Evolutionary conservation across 2,797 vertebrate species (phyloP).

Genomic region (Manis crassicaudata): DNA sequence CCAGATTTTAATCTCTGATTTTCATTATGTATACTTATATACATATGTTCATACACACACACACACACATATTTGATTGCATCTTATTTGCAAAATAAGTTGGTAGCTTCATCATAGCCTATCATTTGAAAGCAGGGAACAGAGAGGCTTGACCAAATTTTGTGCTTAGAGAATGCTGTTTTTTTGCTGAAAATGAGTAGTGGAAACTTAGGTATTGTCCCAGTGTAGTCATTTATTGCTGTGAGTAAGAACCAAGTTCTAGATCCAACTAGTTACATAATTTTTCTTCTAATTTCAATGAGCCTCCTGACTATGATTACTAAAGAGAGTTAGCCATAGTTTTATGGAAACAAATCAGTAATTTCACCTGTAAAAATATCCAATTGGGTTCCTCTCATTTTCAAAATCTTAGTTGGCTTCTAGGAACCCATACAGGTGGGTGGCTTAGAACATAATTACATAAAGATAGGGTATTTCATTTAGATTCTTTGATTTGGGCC

Average conservation of each 20-base stretch:
- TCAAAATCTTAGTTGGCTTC: neutral
- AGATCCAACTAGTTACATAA: neutral
- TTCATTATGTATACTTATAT: neutral
- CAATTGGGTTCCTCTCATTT: neutral
- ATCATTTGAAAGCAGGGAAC: neutral
- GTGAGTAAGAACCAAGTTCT: neutral
- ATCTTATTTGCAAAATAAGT: neutral
- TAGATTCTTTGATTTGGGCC: neutral
- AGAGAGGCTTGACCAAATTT: neutral
- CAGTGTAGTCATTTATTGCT: neutral
- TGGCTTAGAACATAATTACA: neutral
- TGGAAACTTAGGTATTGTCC: neutral
- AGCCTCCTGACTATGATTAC: neutral
- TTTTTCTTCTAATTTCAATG: neutral
- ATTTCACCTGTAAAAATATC: neutral
- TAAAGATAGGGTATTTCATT: neutral
- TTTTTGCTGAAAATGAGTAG: neutral
- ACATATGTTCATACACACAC: too few relatives aligned
- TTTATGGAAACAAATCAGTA: neutral
- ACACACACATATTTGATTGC: neutral
- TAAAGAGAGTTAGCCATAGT: neutral
- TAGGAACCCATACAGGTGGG: neutral
- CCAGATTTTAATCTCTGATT: constrained; percentile 8
- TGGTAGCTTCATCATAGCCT: neutral
- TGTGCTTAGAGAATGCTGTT: neutral